A percentile compares a stretch with the other conserved stretches of the same genome.
Conservation (phyloP, 2,113 vertebrate species). For the Galbula dea region DNA sequence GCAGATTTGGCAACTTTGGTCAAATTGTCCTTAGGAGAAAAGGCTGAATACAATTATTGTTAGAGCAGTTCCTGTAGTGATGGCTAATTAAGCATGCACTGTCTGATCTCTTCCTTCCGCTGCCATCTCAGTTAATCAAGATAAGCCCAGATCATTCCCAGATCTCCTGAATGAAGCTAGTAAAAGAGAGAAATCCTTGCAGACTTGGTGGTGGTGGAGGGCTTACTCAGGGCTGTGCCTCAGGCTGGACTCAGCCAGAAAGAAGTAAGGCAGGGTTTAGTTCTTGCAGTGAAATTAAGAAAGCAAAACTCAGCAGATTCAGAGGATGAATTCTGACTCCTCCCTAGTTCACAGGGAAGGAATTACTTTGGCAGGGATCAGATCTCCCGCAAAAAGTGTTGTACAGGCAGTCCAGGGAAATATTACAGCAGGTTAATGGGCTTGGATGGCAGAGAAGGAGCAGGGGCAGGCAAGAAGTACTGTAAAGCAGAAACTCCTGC, state of each 20-base stretch:
- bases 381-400: background rate
- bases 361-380: background rate
- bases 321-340: background rate
- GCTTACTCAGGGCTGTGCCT: background rate
- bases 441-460: background rate
- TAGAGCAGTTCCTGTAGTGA: background rate
- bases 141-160: background rate
- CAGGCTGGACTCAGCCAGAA: background rate
- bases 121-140: background rate
- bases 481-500: background rate
- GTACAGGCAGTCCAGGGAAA: background rate
- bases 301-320: background rate
- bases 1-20: background rate
- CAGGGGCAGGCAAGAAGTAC: background rate
- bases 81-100: background rate
- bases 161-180: background rate
- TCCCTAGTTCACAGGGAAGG: background rate
- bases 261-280: background rate
- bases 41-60: background rate
- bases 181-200: background rate
- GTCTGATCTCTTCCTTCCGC: background rate
- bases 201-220: background rate
- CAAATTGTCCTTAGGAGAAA: background rate
- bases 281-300: background rate
- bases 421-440: background rate